Conservation (phyloP, 2,113 vertebrate genomes). For the Xyliphius kryptos region DNA sequence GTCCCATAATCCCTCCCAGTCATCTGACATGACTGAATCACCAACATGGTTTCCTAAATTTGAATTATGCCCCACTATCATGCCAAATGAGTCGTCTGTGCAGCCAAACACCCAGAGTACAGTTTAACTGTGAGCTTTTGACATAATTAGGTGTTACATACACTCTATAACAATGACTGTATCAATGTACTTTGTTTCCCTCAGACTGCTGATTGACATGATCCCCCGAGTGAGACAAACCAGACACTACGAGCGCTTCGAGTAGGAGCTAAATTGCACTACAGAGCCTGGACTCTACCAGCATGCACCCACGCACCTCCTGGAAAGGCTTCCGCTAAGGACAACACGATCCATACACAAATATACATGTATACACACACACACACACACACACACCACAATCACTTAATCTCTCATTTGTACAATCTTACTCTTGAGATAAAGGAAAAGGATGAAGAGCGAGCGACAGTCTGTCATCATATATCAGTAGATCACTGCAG, state of each 20-base stretch:
- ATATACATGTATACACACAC: neutral
- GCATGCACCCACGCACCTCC: constrained; percentile 30
- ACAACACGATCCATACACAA: constrained; percentile 39
- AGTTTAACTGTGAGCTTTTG: too few relatives aligned
- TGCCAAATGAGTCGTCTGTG: too few relatives aligned
- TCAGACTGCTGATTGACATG: constrained; percentile 87
- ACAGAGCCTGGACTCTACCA: neutral
- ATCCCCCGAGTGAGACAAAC: constrained; percentile 85
- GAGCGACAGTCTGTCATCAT: too few relatives aligned
- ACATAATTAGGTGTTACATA: too few relatives aligned
- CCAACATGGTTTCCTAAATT: too few relatives aligned
- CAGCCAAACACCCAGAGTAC: too few relatives aligned
- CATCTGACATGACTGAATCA: too few relatives aligned
- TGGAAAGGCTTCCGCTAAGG: constrained; percentile 8
- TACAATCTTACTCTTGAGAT: neutral
- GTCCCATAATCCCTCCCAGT: too few relatives aligned
- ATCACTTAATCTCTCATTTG: neutral
- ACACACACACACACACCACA: constrained; percentile 18
- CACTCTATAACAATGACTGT: too few relatives aligned
- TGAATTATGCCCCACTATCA: too few relatives aligned
- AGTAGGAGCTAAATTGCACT: constrained; percentile 55
- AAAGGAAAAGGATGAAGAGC: too few relatives aligned
- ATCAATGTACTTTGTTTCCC: neutral
- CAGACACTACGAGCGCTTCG: constrained; percentile 91
- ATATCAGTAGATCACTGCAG: too few relatives aligned